phyloP scores from a whole-genome alignment of 2,888 invertebrate species.

The Trisateles emortualis region DNA sequence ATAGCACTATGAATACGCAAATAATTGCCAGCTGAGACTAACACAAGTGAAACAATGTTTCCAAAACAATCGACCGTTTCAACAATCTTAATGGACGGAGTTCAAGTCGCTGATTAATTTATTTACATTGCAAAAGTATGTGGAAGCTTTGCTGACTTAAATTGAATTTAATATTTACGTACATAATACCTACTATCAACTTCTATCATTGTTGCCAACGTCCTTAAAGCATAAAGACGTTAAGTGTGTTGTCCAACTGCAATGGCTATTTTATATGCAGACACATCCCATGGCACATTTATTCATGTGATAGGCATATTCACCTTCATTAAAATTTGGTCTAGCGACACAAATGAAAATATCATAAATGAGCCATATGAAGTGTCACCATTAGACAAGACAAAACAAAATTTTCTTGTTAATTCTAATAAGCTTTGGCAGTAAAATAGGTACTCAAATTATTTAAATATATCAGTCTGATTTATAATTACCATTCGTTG shows the following conservation, averaged over 20 bases:
- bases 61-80: conserved; percentile 39
- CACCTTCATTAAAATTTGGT: too few relatives aligned
- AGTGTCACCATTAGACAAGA: neutral
- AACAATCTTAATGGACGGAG: conserved; percentile 73
- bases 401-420: conserved; percentile 33
- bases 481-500: conserved; percentile 48
- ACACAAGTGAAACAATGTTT: conserved; percentile 25
- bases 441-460: conserved; percentile 72
- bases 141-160: conserved; percentile 37
- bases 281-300: neutral
- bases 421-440: conserved; percentile 81
- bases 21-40: conserved; percentile 14
- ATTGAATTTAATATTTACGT: conserved; percentile 5
- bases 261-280: neutral
- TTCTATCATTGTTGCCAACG: neutral
- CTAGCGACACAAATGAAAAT: too few relatives aligned
- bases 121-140: conserved; percentile 52
- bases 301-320: neutral
- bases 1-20: conserved; percentile 14
- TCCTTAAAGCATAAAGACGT: neutral
- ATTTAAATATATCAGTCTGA: conserved; percentile 70
- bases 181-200: neutral
- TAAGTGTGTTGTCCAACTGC: neutral
- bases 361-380: neutral
- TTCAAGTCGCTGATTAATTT: conserved; percentile 67